Evolutionary conservation across 2,888 invertebrate species (phyloP), one percentile per base, ranked within the genome.

Genomic region (Phlogophora meticulosa): DNA sequence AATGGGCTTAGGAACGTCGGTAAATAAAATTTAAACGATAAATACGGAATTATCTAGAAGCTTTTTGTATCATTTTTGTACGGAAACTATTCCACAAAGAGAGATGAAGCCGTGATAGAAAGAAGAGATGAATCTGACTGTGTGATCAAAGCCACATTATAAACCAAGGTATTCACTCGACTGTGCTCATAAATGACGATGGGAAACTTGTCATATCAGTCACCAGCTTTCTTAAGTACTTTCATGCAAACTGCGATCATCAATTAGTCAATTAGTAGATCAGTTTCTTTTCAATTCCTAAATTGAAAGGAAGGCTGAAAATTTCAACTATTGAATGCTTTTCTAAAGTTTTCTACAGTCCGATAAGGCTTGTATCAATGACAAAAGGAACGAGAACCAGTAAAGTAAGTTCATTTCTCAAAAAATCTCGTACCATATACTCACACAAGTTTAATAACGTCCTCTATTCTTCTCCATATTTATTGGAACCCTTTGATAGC

Each of bases 1-100:
- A 76, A 75, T 66, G 48, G 55, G 79, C 61, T 75, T 62, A 67
- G 42, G 22, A 62, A 48, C 58, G 40, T 28, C 40, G 55, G 55
- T 15, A 22, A 48, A 79, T 75, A 79, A 48, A 67, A 59, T 66
- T 74, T 58, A 34, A 67, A 74, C 46, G 58, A 67, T 74, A 74
- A 78, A 66, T 38, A 65, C 36, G 51, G 49, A 53, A 55, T 72
- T 51, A 63, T 78, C 40, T 49, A 4, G 34, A 38, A 59, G 42
- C 11, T 70, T 53, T 53, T 45, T 22, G 28, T 49, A 42, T 11
- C 1, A 15, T 49, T 43, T 48, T 59, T 46, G 11, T 59, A 43
- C 11, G 34, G 13, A 24, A 45, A 53, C 17, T 36, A 40, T 40
- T 51, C 13, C 45, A 17, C 17, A n/a, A 48, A 36, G 15, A 28